Percentiles rank a stretch among this genome's conserved stretches.
phyloP scores from a whole-genome alignment of 2,797 vertebrate genomes.

The Syndactyla subalaris region DNA sequence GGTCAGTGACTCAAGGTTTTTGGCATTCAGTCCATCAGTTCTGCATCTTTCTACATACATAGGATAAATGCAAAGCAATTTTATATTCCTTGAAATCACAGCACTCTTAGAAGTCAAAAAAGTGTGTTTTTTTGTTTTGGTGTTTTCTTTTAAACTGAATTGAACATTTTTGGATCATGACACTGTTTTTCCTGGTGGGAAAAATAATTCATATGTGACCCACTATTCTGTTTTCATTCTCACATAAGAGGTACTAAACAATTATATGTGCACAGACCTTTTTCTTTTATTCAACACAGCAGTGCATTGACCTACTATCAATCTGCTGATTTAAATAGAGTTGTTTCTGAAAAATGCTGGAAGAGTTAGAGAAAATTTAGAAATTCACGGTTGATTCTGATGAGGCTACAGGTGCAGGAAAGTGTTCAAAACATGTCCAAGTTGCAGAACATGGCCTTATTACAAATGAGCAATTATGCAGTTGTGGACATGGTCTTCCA shows the following conservation, averaged over 20 bases:
- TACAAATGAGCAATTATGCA: not conserved
- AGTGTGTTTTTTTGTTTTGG: not conserved
- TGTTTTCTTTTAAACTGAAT: not conserved
- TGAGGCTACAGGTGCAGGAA: not conserved
- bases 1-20: not conserved
- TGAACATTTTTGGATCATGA: not conserved
- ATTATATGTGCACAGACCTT: not conserved
- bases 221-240: not conserved
- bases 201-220: not conserved
- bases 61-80: not conserved
- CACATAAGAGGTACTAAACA: not conserved
- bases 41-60: not conserved
- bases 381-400: not conserved
- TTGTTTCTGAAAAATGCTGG: not conserved
- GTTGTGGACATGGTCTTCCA: not conserved
- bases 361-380: constrained; percentile 13
- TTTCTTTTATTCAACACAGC: not conserved
- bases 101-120: not conserved
- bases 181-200: not conserved
- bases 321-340: not conserved
- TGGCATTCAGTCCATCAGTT: not conserved
- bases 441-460: not conserved
- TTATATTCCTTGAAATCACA: not conserved
- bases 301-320: not conserved
- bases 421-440: not conserved